Base-by-base conservation (phyloP, 2,888 invertebrate species). In the Torymus auratus region DNA sequence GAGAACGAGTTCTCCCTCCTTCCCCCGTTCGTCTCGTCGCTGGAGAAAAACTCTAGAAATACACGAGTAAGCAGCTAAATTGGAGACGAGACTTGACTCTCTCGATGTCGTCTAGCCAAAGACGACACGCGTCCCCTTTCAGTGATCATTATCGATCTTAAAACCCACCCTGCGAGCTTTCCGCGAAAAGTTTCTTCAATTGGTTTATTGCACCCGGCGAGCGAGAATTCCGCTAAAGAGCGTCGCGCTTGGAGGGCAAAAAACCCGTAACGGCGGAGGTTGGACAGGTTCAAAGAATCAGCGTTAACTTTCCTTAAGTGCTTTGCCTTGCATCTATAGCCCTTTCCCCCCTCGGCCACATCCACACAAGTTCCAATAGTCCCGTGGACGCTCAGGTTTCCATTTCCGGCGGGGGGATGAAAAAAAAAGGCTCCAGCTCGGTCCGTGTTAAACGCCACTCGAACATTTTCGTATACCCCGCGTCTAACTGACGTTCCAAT, bases 241-340 rank as follows among this genome's bases (percentile, higher is more conserved):
- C 60, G 50, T 69, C 17, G 65, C 56, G 64, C 41, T 56, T 52
- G 71, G 70, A 10, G 23, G 64, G 13, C 4, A 20, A 13, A 71
- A 76, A 62, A 41, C 71, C 14, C 65, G 69, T 3, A 55, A 15
- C 58, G 72, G 67, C 56, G 28, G 69, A 52, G 62, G 1, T 70
- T 17, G 73, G 56, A 83, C 83, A 83, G 82, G 84, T 85, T 85
- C 72, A 78, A 84, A 83, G 84, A 84, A 84, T 85, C 84, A 76
- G 82, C 81, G 81, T 83, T 83, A 84, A 84, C 84, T 84, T 83
- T 79, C 78, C 78, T 82, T 82, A 83, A 84, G 84, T 84, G 83
- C 70, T 83, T 80, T 77, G 67, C 81, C 69, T 80, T 82, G 79
- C 78, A 76, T 61, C 73, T n/a, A 62, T 52, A 82, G 79, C 75